Evolutionary conservation across 2,113 vertebrate species (phyloP).

Genomic region (Anguilla rostrata): DNA sequence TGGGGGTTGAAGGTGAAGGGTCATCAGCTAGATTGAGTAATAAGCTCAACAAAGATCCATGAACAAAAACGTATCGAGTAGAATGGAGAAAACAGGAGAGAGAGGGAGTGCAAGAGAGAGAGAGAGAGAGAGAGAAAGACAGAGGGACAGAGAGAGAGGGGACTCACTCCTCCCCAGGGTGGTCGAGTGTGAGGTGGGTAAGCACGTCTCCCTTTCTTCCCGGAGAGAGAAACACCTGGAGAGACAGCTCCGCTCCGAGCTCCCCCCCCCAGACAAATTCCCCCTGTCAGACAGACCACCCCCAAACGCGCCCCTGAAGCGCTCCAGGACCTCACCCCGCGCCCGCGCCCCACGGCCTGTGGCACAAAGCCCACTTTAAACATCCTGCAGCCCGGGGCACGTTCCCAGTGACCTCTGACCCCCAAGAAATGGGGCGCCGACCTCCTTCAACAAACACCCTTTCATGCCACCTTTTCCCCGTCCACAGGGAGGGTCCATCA

Average conservation of each 20-base stretch:
- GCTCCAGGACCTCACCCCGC: constrained; percentile 3
- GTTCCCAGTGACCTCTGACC: constrained; percentile 49
- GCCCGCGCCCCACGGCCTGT: background rate
- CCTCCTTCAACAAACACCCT: constrained; percentile 61
- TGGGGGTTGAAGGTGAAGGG: too few species aligned
- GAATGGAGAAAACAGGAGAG: too few species aligned
- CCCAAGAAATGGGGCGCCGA: constrained; percentile 31
- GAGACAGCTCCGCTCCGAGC: background rate
- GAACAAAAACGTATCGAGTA: too few species aligned
- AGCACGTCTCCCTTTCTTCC: background rate
- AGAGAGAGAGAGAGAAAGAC: too few species aligned
- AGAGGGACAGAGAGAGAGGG: too few species aligned
- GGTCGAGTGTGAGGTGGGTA: background rate
- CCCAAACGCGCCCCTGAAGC: background rate
- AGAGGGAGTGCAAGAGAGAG: too few species aligned
- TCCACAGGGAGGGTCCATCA: constrained; percentile 16
- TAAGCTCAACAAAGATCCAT: too few species aligned
- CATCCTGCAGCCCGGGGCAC: constrained; percentile 38
- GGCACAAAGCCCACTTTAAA: constrained; percentile 47
- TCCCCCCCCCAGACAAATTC: background rate
- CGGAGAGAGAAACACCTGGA: background rate
- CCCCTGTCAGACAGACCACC: background rate
- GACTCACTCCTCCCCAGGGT: background rate
- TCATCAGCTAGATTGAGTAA: too few species aligned
- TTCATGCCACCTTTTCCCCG: constrained; percentile 41